These are phyloP conservation scores for Hystrix cristata DNA, from an alignment of 2,113 vertebrate genomes.

Conservation along the genomic window DNA sequence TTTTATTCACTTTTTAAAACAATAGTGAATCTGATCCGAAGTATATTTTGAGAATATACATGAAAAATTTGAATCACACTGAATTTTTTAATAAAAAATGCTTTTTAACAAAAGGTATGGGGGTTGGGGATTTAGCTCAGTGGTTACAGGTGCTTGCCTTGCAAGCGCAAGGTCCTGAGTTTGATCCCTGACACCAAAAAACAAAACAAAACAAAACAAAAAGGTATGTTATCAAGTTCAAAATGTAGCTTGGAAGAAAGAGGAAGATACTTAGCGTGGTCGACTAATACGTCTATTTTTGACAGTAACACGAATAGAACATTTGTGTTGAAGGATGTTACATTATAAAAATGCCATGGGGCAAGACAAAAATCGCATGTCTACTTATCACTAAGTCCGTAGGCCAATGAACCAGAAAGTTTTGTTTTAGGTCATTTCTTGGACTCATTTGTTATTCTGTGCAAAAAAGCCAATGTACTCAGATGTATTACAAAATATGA, in stretches of 20 bases:
- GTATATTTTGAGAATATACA: constrained; percentile 42
- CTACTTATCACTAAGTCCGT: constrained; percentile 42
- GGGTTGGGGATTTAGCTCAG: too few species aligned
- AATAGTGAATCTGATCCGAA: constrained; percentile 52
- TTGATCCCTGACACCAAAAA: too few species aligned
- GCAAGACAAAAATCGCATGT: constrained; percentile 56
- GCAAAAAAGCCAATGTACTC: background rate
- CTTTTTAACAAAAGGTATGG: background rate
- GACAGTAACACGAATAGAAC: constrained; percentile 39
- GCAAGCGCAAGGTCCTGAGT: too few species aligned
- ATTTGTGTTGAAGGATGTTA: constrained; percentile 37
- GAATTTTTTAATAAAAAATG: constrained; percentile 55
- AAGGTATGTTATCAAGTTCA: constrained; percentile 39
- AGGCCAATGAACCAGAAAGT: constrained; percentile 17
- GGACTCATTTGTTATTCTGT: constrained; percentile 38
- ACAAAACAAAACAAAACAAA: too few species aligned
- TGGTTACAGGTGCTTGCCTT: too few species aligned
- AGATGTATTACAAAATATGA: constrained; percentile 29
- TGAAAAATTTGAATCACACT: constrained; percentile 50
- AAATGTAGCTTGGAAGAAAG: constrained; percentile 52
- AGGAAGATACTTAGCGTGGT: constrained; percentile 19
- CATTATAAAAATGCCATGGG: constrained; percentile 18
- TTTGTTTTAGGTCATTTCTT: constrained; percentile 33
- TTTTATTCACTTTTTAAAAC: constrained; percentile 54
- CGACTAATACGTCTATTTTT: constrained; percentile 28